Conservation (phyloP, 2,113 vertebrate genomes). For the Oryzias melastigma region DNA sequence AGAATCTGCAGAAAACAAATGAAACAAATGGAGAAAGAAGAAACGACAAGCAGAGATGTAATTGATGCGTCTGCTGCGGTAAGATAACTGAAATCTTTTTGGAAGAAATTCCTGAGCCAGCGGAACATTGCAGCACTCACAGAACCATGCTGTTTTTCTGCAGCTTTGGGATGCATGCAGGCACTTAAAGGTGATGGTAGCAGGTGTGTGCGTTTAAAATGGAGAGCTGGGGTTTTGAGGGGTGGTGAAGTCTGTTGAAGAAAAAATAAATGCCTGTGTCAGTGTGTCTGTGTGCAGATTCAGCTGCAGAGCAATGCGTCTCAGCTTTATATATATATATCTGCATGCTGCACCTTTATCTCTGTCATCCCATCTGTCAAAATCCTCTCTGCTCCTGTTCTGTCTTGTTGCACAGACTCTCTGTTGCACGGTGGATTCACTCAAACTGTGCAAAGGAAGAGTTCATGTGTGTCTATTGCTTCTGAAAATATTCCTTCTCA, state of each 20-base stretch:
- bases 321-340: slow-evolving; percentile 10
- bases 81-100: slow-evolving; percentile 46
- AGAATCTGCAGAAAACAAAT: slow-evolving; percentile 18
- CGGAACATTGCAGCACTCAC: slow-evolving; percentile 11
- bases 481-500: background rate
- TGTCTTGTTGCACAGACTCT: slow-evolving; percentile 47
- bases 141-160: slow-evolving; percentile 17
- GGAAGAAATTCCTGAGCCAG: slow-evolving; percentile 8
- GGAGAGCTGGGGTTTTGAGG: slow-evolving; percentile 1
- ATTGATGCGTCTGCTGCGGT: slow-evolving; percentile 47
- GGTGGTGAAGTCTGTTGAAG: background rate
- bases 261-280: slow-evolving; percentile 24
- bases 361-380: slow-evolving; percentile 32
- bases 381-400: slow-evolving; percentile 25
- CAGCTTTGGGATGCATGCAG: slow-evolving; percentile 19
- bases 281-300: slow-evolving; percentile 23
- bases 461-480: background rate
- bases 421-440: slow-evolving; percentile 29
- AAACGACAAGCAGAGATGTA: slow-evolving; percentile 35
- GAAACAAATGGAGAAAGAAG: slow-evolving; percentile 21
- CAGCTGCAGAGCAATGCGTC: slow-evolving; percentile 23
- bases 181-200: slow-evolving; percentile 22
- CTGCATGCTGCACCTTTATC: slow-evolving; percentile 37
- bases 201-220: slow-evolving; percentile 29
- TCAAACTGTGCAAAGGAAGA: slow-evolving; percentile 9